Conservation (phyloP, 2,888 invertebrate genomes). For the Anorthoa munda region DNA sequence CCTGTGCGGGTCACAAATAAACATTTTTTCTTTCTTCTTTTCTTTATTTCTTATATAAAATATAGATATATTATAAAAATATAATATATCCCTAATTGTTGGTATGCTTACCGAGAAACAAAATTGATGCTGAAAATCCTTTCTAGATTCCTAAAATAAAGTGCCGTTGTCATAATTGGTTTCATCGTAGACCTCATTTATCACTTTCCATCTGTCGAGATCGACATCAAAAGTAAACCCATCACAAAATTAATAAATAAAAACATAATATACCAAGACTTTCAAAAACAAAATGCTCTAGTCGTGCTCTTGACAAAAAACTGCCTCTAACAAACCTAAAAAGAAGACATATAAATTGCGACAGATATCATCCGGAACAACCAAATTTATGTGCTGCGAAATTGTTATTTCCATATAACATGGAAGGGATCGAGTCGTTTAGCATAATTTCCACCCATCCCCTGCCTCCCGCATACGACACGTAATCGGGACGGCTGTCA, state of each 20-base stretch:
- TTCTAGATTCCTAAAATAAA: background rate
- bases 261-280: too few relatives aligned
- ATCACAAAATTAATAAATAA: too few relatives aligned
- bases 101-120: background rate
- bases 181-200: too few relatives aligned
- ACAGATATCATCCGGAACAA: conserved; percentile 32
- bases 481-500: conserved; percentile 57
- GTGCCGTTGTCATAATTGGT: too few relatives aligned
- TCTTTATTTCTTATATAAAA: too few relatives aligned
- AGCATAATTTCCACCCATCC: conserved; percentile 58
- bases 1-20: too few relatives aligned
- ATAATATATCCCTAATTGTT: too few relatives aligned
- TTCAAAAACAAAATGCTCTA: background rate
- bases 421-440: conserved; percentile 58
- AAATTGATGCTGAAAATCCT: background rate
- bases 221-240: too few relatives aligned
- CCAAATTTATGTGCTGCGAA: conserved; percentile 53
- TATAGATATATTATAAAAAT: too few relatives aligned
- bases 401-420: conserved; percentile 64
- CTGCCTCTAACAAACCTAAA: background rate
- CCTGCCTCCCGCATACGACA: conserved; percentile 13
- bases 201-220: too few relatives aligned
- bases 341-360: conserved; percentile 29
- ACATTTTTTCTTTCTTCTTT: too few relatives aligned
- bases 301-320: background rate